Conservation (phyloP, 2,888 invertebrate species). For the Melieria crassipennis region DNA sequence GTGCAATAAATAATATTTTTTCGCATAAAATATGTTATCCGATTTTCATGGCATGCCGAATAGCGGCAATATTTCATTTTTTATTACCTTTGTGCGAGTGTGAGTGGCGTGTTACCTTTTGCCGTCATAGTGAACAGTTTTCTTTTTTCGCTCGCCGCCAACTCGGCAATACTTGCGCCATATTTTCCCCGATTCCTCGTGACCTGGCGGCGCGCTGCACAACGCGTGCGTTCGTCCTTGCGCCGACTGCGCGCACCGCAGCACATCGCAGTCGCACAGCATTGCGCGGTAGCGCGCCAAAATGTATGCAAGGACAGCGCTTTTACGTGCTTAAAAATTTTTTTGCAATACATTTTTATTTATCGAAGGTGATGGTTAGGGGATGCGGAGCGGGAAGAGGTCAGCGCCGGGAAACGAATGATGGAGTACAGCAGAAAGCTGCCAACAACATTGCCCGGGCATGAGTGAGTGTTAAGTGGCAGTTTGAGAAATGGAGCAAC, state of each 20-base stretch:
- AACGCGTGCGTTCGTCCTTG: too few relatives aligned
- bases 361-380: too few relatives aligned
- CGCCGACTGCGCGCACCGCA: too few relatives aligned
- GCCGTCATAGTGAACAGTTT: background rate
- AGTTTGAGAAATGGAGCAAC: constrained; percentile 2
- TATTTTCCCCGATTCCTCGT: constrained; percentile 15
- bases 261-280: background rate
- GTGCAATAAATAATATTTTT: constrained; percentile 63
- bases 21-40: constrained; percentile 64
- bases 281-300: constrained; percentile 20
- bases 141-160: background rate
- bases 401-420: too few relatives aligned
- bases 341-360: too few relatives aligned
- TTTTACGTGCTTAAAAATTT: background rate
- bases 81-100: constrained; percentile 56
- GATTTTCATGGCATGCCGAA: constrained; percentile 64
- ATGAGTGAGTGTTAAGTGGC: constrained; percentile 1
- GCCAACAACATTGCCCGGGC: background rate
- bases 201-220: too few relatives aligned
- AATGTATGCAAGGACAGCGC: constrained; percentile 17
- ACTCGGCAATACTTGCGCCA: background rate
- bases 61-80: constrained; percentile 63
- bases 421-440: background rate
- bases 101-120: constrained; percentile 10
- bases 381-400: too few relatives aligned